Evolutionary conservation across 2,797 vertebrate species (phyloP).

Genomic region (Catharus ustulatus): DNA sequence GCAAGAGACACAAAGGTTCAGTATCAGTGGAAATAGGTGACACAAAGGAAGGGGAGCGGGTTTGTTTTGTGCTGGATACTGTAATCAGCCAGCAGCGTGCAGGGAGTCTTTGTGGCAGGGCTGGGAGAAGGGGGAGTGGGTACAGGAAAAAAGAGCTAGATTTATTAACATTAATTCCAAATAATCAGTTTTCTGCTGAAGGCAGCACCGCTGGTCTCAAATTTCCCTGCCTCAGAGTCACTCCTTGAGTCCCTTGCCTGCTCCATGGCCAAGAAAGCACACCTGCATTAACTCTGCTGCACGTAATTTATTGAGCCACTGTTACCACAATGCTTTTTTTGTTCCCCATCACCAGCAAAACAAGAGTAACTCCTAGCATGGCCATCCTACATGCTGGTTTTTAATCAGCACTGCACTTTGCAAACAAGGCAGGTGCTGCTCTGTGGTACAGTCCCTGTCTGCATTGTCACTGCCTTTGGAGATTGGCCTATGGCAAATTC

Average conservation of each 20-base stretch:
- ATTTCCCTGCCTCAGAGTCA: conserved; percentile 28
- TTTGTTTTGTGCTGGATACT: background rate
- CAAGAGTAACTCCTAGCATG: background rate
- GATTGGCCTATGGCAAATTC: background rate
- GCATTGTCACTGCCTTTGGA: background rate
- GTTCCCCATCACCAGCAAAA: background rate
- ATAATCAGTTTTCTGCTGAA: conserved; percentile 33
- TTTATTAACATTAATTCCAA: conserved; percentile 51
- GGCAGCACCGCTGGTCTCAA: conserved; percentile 27
- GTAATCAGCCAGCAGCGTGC: background rate
- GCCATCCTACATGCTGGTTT: background rate
- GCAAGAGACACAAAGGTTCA: conserved; percentile 11
- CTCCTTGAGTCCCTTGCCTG: background rate
- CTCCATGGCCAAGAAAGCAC: background rate
- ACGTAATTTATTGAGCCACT: background rate
- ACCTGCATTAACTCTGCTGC: conserved; percentile 38
- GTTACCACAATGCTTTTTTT: background rate
- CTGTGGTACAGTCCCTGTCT: background rate
- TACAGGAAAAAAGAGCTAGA: background rate
- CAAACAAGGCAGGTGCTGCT: background rate
- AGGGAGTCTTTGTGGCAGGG: background rate
- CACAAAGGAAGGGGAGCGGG: background rate
- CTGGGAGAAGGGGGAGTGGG: background rate
- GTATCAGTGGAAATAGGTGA: background rate
- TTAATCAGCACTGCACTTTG: background rate